Conservation (phyloP, 2,888 invertebrate genomes). For the Suillia variegata region DNA sequence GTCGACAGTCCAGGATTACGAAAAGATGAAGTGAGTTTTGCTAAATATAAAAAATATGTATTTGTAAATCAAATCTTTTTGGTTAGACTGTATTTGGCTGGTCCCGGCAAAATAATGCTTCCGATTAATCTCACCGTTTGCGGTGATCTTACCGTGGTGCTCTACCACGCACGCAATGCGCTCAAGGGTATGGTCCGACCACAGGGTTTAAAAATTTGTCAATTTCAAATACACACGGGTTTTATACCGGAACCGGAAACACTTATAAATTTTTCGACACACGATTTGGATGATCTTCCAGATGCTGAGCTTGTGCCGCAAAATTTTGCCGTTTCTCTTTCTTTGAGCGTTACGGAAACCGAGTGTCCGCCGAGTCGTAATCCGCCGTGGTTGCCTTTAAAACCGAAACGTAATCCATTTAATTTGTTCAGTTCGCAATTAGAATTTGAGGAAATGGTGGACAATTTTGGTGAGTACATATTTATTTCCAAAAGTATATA, state of each 20-base stretch:
- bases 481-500: not conserved
- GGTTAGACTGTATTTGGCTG: conserved; percentile 50
- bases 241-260: conserved; percentile 78
- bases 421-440: conserved; percentile 75
- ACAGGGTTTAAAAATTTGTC: conserved; percentile 83
- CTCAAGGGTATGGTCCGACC: conserved; percentile 78
- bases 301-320: conserved; percentile 74
- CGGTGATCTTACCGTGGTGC: conserved; percentile 83
- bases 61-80: not conserved
- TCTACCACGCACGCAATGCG: conserved; percentile 87
- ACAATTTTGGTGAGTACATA: conserved; percentile 73
- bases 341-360: conserved; percentile 73
- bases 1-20: conserved; percentile 88
- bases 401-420: conserved; percentile 63
- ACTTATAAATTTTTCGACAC: conserved; percentile 73
- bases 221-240: conserved; percentile 89
- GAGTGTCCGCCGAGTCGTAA: conserved; percentile 71
- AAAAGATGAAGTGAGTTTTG: conserved; percentile 78
- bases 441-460: conserved; percentile 82
- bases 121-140: conserved; percentile 78
- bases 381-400: conserved; percentile 78
- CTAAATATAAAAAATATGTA: not conserved
- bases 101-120: conserved; percentile 64
- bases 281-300: conserved; percentile 81
- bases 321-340: conserved; percentile 72